These are phyloP conservation scores for Sphenopsis melanotis DNA, from an alignment of 2,797 vertebrate genomes.

Conservation along the genomic window DNA sequence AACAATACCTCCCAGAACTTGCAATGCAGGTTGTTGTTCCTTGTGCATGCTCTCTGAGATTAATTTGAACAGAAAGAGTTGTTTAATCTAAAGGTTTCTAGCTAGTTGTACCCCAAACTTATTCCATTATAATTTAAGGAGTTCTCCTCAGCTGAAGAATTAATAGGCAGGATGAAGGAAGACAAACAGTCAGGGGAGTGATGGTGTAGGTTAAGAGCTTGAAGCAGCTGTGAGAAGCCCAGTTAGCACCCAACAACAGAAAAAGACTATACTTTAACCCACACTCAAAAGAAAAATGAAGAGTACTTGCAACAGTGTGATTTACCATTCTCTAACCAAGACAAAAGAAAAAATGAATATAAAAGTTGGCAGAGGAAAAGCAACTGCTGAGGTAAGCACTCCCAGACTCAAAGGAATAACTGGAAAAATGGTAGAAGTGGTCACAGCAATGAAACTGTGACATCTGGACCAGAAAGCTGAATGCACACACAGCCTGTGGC, in stretches of 20 bases:
- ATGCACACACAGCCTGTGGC: not conserved
- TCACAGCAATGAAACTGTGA: not conserved
- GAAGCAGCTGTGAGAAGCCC: not conserved
- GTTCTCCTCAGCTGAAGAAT: not conserved
- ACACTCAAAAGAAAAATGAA: not conserved
- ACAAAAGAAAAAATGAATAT: not conserved
- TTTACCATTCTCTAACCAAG: not conserved
- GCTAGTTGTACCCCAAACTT: not conserved
- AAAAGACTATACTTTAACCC: not conserved
- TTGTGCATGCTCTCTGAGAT: not conserved
- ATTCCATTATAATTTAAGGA: not conserved
- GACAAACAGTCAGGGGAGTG: not conserved
- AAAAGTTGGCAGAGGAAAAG: not conserved
- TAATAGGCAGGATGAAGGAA: not conserved
- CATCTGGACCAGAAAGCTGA: not conserved
- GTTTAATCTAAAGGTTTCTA: not conserved
- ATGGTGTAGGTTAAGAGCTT: not conserved
- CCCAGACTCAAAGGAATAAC: not conserved
- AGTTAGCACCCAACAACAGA: not conserved
- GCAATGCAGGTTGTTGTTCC: fast-evolving
- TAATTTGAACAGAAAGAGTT: not conserved
- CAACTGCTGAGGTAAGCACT: not conserved
- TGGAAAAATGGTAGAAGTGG: not conserved
- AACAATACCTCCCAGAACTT: not conserved
- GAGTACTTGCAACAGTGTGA: not conserved